A percentile compares a stretch with the other conserved stretches of the same genome.
Evolutionary conservation across 2,797 vertebrate species (phyloP).

Genomic region (Sebastes trivittatus): DNA sequence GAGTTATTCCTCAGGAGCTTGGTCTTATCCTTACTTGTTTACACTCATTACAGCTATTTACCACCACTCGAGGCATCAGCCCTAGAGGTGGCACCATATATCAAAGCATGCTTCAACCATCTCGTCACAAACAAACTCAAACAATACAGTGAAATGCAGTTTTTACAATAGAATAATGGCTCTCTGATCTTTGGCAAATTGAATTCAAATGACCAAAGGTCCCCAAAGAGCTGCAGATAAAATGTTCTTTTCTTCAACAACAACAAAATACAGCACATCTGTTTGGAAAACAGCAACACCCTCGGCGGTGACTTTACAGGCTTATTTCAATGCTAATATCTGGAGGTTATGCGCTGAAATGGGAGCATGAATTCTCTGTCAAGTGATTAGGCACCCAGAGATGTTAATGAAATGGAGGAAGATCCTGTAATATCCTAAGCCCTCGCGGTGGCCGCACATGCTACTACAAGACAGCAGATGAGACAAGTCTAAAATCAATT

Average conservation of each 20-base stretch:
- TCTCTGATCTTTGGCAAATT: conserved; percentile 66
- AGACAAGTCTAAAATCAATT: neutral
- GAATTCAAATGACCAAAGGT: conserved; percentile 66
- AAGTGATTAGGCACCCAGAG: conserved; percentile 59
- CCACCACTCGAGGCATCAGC: conserved; percentile 28
- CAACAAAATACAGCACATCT: neutral
- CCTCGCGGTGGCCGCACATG: neutral
- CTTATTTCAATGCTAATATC: conserved; percentile 69
- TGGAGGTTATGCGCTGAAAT: conserved; percentile 62
- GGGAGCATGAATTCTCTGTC: conserved; percentile 63
- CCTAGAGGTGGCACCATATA: conserved; percentile 40
- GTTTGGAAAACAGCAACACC: conserved; percentile 41
- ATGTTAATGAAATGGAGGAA: conserved; percentile 65
- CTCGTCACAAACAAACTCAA: neutral
- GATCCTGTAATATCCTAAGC: conserved; percentile 31
- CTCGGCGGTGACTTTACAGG: conserved; percentile 32
- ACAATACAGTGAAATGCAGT: conserved; percentile 26
- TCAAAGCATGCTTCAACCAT: conserved; percentile 39
- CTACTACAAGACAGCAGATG: neutral
- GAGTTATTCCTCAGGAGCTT: conserved; percentile 32
- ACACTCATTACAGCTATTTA: conserved; percentile 65
- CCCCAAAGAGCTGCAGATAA: conserved; percentile 34
- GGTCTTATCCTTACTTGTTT: conserved; percentile 54
- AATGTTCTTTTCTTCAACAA: conserved; percentile 15
- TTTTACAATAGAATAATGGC: conserved; percentile 48